Percentiles rank a stretch among this genome's conserved stretches.
Evolutionary conservation across 2,113 vertebrate genomes (phyloP).

Genomic region (Nannospalax galili): DNA sequence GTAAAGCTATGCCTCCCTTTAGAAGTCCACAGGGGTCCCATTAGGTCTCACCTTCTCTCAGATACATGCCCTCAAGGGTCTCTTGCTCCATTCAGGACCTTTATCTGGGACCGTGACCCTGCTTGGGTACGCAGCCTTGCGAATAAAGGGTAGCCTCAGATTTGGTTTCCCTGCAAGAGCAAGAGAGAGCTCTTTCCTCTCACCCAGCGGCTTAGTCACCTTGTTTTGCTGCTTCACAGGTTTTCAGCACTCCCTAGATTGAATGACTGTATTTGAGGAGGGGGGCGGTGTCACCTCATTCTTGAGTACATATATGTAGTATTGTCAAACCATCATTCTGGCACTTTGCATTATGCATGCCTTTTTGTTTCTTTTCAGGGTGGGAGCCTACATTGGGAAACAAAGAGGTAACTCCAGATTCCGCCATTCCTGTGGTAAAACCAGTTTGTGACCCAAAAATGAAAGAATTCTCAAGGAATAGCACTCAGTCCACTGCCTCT

Average conservation of each 20-base stretch:
- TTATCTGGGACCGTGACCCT: neutral
- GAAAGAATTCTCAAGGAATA: neutral
- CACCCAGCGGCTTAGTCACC: neutral
- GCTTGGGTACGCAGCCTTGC: neutral
- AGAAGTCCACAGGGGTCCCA: accelerated
- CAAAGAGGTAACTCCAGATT: neutral
- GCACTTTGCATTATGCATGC: neutral
- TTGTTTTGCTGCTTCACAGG: neutral
- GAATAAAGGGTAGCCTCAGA: neutral
- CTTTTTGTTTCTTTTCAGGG: constrained; percentile 63
- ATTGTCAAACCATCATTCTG: accelerated
- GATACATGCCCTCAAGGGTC: neutral
- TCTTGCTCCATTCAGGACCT: neutral
- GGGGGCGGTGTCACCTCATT: neutral
- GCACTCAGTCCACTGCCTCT: neutral
- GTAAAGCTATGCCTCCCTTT: neutral
- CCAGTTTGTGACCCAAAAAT: neutral
- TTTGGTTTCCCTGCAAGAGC: too few species aligned
- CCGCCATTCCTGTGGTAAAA: neutral
- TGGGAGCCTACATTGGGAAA: constrained; percentile 64
- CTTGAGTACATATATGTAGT: neutral
- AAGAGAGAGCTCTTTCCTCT: neutral
- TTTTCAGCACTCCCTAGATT: neutral
- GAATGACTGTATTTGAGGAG: neutral
- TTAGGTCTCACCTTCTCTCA: accelerated